Percentiles rank a stretch among this genome's conserved stretches.
Conservation (phyloP, 2,888 invertebrate species). For the Anagyrus pseudococci region DNA sequence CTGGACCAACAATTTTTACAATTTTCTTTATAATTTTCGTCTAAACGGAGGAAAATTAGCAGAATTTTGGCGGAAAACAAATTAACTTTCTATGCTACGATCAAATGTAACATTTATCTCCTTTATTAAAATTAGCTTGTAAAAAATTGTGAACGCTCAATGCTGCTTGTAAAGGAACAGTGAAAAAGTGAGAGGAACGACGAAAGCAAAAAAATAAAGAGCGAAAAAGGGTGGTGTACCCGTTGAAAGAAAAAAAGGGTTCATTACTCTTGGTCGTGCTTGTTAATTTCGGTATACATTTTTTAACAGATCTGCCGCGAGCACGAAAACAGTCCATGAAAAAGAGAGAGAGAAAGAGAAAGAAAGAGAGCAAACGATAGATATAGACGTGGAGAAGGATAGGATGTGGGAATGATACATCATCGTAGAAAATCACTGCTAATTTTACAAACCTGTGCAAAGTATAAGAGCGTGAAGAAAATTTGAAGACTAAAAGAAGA, state of each 20-base stretch:
- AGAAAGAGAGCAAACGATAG: slow-evolving; percentile 6
- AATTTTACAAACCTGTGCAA: no score
- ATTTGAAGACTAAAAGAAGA: slow-evolving; percentile 9
- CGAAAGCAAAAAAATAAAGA: background rate
- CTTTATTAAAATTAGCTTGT: background rate
- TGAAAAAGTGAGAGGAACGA: slow-evolving; percentile 10
- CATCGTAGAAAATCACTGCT: background rate
- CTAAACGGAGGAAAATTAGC: background rate
- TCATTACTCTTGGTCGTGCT: slow-evolving; percentile 18
- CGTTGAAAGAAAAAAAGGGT: background rate
- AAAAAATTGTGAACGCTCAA: background rate
- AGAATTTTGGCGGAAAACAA: no score
- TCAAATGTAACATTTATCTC: background rate
- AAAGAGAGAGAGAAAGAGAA: slow-evolving; percentile 4
- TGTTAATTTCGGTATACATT: slow-evolving; percentile 29
- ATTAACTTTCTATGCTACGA: background rate
- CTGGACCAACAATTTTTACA: slow-evolving; percentile 19
- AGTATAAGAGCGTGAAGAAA: slow-evolving; percentile 6
- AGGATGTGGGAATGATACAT: background rate
- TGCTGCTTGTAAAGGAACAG: background rate
- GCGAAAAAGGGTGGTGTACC: background rate
- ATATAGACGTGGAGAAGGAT: slow-evolving; percentile 24
- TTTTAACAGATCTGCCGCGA: slow-evolving; percentile 23
- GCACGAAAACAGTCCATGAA: background rate
- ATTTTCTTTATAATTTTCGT: background rate